These are phyloP conservation scores for Andrena dorsata DNA, from an alignment of 2,888 invertebrate species.

Conservation along the genomic window DNA sequence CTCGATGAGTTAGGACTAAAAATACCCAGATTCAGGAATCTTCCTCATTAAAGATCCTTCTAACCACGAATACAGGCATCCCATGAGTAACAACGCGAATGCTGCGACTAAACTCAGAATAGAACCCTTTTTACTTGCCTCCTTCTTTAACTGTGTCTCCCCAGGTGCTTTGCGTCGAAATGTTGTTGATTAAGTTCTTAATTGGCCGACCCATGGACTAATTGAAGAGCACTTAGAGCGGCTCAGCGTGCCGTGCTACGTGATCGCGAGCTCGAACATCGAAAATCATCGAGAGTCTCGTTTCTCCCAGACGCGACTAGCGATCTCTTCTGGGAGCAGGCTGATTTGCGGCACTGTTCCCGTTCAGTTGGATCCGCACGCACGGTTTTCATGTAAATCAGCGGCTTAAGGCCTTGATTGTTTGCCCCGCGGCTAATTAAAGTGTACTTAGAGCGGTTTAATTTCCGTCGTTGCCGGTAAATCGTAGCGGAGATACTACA, in stretches of 20 bases:
- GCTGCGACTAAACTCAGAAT: background rate
- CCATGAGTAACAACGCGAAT: too few species aligned
- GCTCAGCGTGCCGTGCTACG: constrained; percentile 47
- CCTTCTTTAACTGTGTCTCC: too few species aligned
- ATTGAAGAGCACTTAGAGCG: constrained; percentile 70
- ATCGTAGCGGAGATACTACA: constrained; percentile 6
- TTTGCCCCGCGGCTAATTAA: constrained; percentile 52
- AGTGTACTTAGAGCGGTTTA: constrained; percentile 47
- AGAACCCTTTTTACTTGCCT: background rate
- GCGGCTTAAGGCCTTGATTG: constrained; percentile 31
- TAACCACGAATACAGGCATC: too few species aligned
- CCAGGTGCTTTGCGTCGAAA: constrained; percentile 53
- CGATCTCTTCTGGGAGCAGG: background rate
- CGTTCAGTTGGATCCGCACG: constrained; percentile 2
- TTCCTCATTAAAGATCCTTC: too few species aligned
- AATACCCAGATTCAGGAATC: too few species aligned
- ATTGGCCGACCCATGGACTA: constrained; percentile 76
- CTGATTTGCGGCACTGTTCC: constrained; percentile 1
- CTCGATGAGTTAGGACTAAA: too few species aligned
- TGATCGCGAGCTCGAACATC: constrained; percentile 36
- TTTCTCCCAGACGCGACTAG: constrained; percentile 6
- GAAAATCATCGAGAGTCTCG: constrained; percentile 36
- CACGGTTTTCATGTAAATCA: constrained; percentile 40
- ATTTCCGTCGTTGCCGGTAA: constrained; percentile 21
- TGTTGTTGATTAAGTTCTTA: constrained; percentile 82